Percentiles rank a stretch among this genome's conserved stretches.
These are phyloP conservation scores for Trichonephila inaurata DNA, from an alignment of 1,140 invertebrate species.

Conservation along the genomic window DNA sequence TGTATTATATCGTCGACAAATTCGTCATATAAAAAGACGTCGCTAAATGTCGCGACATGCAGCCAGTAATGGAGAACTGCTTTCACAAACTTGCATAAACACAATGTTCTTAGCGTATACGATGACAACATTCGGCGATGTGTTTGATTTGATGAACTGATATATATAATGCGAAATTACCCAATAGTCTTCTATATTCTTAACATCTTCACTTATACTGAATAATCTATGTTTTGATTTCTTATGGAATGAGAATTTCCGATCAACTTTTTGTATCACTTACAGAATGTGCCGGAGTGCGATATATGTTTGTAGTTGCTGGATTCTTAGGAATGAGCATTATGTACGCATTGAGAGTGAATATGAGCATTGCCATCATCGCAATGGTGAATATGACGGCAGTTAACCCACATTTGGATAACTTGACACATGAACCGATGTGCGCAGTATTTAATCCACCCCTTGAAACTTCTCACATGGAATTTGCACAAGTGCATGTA, in stretches of 20 bases:
- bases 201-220: too few relatives aligned
- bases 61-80: too few relatives aligned
- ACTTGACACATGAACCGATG: background rate
- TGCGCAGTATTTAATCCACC: background rate
- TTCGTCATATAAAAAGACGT: too few relatives aligned
- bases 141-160: too few relatives aligned
- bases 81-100: too few relatives aligned
- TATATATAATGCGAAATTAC: too few relatives aligned
- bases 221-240: background rate
- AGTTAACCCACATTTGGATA: background rate
- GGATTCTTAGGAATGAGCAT: constrained; percentile 95
- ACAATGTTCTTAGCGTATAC: too few relatives aligned
- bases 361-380: constrained; percentile 97
- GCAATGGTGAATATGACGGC: constrained; percentile 90
- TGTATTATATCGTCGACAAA: too few relatives aligned
- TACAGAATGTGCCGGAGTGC: constrained; percentile 77
- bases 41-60: too few relatives aligned
- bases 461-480: background rate
- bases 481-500: background rate
- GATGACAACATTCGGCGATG: too few relatives aligned
- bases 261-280: background rate
- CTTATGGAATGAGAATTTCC: background rate
- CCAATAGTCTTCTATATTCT: too few relatives aligned
- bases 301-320: constrained; percentile 93
- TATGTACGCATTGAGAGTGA: constrained; percentile 96